Base-by-base conservation (phyloP, 2,113 vertebrate species). In the Triplophysa dalaica region DNA sequence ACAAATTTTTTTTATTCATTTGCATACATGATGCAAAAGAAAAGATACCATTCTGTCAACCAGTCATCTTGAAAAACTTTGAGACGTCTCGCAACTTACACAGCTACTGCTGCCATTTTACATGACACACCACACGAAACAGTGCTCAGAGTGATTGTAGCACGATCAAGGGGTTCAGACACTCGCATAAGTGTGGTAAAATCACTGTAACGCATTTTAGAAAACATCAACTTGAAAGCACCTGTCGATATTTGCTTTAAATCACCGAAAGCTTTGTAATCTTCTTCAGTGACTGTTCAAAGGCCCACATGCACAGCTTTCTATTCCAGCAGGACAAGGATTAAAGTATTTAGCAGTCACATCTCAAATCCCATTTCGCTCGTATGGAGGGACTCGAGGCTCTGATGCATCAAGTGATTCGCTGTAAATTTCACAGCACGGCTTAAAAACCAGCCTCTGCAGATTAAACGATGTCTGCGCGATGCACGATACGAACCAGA, bases 271-370 rank as follows among this genome's bases (percentile, higher is more conserved):
- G 77, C 79, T 79, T 76, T 48, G 70, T 81, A 81, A 84, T 83
- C 78, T 83, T 79, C 68, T 66, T 52, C 80, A 64, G 56, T 72
- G 69, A 56, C 58, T 77, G 56, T 81, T 79, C 65, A 85, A 80
- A 81, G 67, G 69, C 79, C 76, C 81, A 82, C 74, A 86, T 58
- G 73, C 65, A 65, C 60, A 33, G 60, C 75, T 79, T 82, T 83
- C 76, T 52, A 64, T 60, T 84, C 76, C 77, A 77, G 65, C 29
- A 75, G 85, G 67, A 77, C 81, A 75, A 65, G 82, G 84, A 81
- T 85, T 79, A 79, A 73, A 81, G 82, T 70, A 80, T 77, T 83
- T 83, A 79, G 82, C 61, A 83, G 84, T 81, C 84, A 67, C 75
- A 69, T 84, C 85, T 70, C 50, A 41, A 81, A 78, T 81, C 75